These are phyloP conservation scores for Leptobrachium ailaonicum DNA, from an alignment of 2,113 vertebrate genomes.

Conservation along the genomic window DNA sequence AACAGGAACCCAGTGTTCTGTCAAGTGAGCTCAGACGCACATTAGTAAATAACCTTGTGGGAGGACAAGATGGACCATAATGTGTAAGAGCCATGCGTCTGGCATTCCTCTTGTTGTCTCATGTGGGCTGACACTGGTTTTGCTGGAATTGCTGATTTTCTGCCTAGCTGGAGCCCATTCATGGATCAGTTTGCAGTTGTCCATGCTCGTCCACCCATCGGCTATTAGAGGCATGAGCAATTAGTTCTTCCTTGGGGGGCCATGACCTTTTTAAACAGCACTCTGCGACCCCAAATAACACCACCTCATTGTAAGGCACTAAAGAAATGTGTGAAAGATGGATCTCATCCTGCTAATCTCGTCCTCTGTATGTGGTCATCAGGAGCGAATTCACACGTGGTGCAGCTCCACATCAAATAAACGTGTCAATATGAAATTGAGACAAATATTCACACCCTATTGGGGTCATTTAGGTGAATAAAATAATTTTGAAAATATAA, in stretches of 20 bases:
- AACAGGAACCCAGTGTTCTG: no score
- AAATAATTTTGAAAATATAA: no score
- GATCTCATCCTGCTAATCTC: background rate
- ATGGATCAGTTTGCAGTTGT: slow-evolving; percentile 9
- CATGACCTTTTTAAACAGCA: slow-evolving; percentile 15
- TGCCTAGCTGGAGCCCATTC: slow-evolving; percentile 34
- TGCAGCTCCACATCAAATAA: no score
- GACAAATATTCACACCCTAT: no score
- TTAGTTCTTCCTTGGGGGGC: slow-evolving; percentile 38
- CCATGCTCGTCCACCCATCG: slow-evolving; percentile 9
- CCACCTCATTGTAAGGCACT: slow-evolving; percentile 2
- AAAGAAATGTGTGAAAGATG: background rate
- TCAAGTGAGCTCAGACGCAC: no score
- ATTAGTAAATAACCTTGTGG: no score
- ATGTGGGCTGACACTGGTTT: slow-evolving; percentile 12
- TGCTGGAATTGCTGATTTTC: slow-evolving; percentile 44
- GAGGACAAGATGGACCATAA: no score
- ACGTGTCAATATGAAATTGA: no score
- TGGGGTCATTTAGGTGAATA: no score
- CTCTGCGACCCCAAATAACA: slow-evolving; percentile 19
- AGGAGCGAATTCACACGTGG: no score
- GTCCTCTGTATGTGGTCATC: no score
- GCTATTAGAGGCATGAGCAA: slow-evolving; percentile 39
- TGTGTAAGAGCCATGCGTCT: no score
- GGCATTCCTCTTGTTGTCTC: background rate